A percentile compares a stretch with the other conserved stretches of the same genome.
Conservation (phyloP, 2,888 invertebrate species). For the Troides oblongomaculatus region DNA sequence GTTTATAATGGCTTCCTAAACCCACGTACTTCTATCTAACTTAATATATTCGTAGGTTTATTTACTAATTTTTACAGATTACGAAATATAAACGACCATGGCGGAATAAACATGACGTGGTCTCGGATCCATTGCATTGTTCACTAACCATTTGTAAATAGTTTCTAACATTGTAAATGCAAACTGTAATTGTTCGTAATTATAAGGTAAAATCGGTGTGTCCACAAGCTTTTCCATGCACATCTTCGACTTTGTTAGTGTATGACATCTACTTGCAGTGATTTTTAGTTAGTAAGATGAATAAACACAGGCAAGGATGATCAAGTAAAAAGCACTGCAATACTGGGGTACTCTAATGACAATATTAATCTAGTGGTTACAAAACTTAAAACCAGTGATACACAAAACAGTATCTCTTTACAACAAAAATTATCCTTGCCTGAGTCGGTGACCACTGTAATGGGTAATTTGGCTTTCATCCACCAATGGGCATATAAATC, state of each 20-base stretch:
- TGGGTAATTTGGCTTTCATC: conserved; percentile 92
- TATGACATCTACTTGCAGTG: conserved; percentile 70
- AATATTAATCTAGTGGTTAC: conserved; percentile 75
- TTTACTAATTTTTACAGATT: too few relatives aligned
- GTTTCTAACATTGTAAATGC: conserved; percentile 10
- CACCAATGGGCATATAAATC: conserved; percentile 96
- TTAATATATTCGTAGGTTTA: neutral
- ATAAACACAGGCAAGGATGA: conserved; percentile 82
- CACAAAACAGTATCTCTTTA: conserved; percentile 78
- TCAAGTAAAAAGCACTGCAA: conserved; percentile 78
- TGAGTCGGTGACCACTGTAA: conserved; percentile 80
- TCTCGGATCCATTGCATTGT: conserved; percentile 19
- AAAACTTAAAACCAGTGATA: conserved; percentile 78
- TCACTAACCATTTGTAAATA: conserved; percentile 14
- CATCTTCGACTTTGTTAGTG: conserved; percentile 61
- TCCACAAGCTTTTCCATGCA: conserved; percentile 70
- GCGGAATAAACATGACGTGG: conserved; percentile 23
- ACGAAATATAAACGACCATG: neutral
- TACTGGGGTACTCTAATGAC: conserved; percentile 74
- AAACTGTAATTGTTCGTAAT: conserved; percentile 16
- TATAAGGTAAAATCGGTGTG: conserved; percentile 35
- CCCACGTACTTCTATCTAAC: conserved; percentile 19
- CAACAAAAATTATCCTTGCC: conserved; percentile 81
- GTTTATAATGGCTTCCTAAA: conserved; percentile 35
- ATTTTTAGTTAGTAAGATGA: conserved; percentile 73